These are phyloP conservation scores for Drosophila siamana DNA, from an alignment of 2,888 invertebrate species.

Conservation along the genomic window DNA sequence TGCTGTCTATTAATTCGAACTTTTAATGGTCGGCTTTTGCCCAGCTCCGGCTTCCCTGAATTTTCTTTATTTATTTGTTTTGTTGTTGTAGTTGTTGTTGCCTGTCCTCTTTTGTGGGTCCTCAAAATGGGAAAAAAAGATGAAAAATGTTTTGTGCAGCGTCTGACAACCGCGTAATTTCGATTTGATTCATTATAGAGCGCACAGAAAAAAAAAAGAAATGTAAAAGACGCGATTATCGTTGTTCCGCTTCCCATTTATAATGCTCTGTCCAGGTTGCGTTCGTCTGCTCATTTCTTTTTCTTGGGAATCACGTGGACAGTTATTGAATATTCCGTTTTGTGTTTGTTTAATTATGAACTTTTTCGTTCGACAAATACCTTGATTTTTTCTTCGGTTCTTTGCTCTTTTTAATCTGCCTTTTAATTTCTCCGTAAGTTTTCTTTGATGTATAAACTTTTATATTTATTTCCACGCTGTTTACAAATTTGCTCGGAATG, in stretches of 20 bases:
- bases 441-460: conserved; percentile 75
- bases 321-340: conserved; percentile 78
- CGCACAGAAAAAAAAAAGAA: conserved; percentile 13
- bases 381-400: conserved; percentile 43
- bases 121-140: neutral
- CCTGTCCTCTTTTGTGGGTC: neutral
- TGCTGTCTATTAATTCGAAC: conserved; percentile 57
- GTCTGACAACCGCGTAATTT: neutral
- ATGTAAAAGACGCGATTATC: conserved; percentile 65
- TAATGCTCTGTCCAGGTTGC: conserved; percentile 29
- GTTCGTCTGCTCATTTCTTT: conserved; percentile 16
- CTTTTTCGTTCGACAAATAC: conserved; percentile 73
- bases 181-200: conserved; percentile 27
- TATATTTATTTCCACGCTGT: conserved; percentile 55
- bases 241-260: conserved; percentile 54
- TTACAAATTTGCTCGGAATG: conserved; percentile 57
- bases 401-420: conserved; percentile 70
- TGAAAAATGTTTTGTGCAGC: neutral
- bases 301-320: conserved; percentile 39
- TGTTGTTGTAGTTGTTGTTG: neutral
- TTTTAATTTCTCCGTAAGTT: conserved; percentile 72
- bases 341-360: conserved; percentile 79
- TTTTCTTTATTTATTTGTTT: conserved; percentile 13
- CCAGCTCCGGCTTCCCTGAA: conserved; percentile 46
- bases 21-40: conserved; percentile 50